A percentile compares a stretch with the other conserved stretches of the same genome.
Conservation (phyloP, 2,113 vertebrate species). For the Pelusios castaneus region DNA sequence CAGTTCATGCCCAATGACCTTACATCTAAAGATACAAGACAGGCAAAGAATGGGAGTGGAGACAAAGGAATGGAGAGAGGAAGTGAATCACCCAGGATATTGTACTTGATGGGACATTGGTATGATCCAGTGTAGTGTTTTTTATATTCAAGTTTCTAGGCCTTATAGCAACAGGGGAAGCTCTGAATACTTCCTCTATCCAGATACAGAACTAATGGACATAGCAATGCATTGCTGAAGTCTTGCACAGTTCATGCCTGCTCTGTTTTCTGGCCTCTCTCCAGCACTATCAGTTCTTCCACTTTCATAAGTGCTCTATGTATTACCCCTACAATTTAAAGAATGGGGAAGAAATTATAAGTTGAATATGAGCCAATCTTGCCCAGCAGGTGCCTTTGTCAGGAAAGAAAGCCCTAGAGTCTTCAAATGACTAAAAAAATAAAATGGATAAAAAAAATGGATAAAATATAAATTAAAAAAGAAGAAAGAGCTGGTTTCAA, state of each 20-base stretch:
- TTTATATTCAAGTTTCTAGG: not conserved
- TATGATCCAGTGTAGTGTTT: not conserved
- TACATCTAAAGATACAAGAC: not conserved
- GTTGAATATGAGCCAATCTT: constrained; percentile 15
- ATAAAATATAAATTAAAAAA: constrained; percentile 77
- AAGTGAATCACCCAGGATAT: not conserved
- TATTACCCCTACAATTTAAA: constrained; percentile 5
- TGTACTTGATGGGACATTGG: not conserved
- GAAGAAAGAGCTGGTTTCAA: constrained; percentile 66
- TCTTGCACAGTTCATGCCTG: accelerated
- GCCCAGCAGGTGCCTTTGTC: constrained; percentile 40
- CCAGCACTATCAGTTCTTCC: accelerated
- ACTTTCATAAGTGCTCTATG: not conserved
- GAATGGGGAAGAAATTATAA: constrained; percentile 34
- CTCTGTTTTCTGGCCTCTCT: not conserved
- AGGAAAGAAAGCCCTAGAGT: constrained; percentile 25
- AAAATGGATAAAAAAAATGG: constrained; percentile 36
- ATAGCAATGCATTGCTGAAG: accelerated
- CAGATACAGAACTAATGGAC: accelerated
- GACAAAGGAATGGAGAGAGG: not conserved
- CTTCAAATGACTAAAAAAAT: constrained; percentile 8
- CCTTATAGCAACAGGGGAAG: accelerated
- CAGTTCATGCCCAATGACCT: not conserved
- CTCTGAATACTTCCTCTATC: not conserved
- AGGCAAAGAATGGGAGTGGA: not conserved